Evolutionary conservation across 1,140 invertebrate species (phyloP), one percentile per base, ranked within the genome.

Genomic region (Ylistrum balloti): DNA sequence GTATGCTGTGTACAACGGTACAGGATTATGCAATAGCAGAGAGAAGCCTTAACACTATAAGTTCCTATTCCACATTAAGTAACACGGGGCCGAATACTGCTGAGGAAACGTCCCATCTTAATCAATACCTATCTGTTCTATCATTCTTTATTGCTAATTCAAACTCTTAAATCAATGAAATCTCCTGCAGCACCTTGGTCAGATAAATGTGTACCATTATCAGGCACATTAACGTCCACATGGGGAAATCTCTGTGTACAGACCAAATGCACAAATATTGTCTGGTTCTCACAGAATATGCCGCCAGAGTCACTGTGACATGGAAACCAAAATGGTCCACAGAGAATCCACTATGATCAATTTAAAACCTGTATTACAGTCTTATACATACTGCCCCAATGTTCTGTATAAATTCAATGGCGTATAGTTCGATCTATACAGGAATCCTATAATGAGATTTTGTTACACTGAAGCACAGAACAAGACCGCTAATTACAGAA

Each of bases 171-270:
- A 74, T 74, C 56, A 74, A 74, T 74, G 56, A 74, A 74, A 28
- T 74, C 56, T 28, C 56, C 11, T 22, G 56, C 41, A 13, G 41
- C 56, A 74, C 56, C 22, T 74, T 74, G 56, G 56, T 28, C 56
- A 74, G 56, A 74, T 74, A 74, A 74, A 74, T 74, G 56, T 74
- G 56, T 74, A 74, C 56, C 56, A 74, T 74, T 74, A 74, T n/a
- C n/a, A n/a, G n/a, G n/a, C n/a, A n/a, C n/a, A n/a, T n/a, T n/a
- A n/a, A n/a, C n/a, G n/a, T n/a, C 22, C n/a, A 38, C 35, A 38
- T 5, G 35, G 5, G 5, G 35, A 38, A 38, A 13, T 38, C 35
- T 56, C 45, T 56, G 17, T 20, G 7, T 56, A 7, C 45, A 15
- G 45, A 56, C 45, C 45, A 56, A 17, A 56, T 11, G 20, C 22